These are phyloP conservation scores for Phocoena phocoena DNA, from an alignment of 2,113 vertebrate genomes.

Conservation along the genomic window DNA sequence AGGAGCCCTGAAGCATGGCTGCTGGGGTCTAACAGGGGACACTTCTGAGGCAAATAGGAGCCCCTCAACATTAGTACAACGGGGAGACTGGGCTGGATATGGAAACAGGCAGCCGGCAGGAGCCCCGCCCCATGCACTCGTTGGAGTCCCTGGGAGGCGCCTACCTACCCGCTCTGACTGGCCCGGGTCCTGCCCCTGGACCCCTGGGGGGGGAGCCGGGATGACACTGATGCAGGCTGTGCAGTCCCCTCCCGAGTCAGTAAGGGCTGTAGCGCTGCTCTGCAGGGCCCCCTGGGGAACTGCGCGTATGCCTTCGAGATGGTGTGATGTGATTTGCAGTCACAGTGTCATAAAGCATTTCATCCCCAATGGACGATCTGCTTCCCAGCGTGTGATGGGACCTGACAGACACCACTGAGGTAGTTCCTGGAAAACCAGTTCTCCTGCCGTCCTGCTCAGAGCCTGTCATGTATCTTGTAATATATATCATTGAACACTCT, in stretches of 20 bases:
- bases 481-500: not conserved
- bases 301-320: not conserved
- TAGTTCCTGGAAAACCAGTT: slow-evolving; percentile 3
- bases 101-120: not conserved
- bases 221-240: not conserved
- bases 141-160: not conserved
- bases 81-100: no score
- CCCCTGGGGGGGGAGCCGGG: not conserved
- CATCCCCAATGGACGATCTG: not conserved
- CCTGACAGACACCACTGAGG: not conserved
- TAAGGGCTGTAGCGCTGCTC: not conserved
- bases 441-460: not conserved
- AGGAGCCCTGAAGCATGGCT: not conserved
- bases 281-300: not conserved
- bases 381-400: slow-evolving; percentile 8
- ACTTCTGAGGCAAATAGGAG: not conserved
- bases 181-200: no score
- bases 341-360: not conserved
- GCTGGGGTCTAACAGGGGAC: not conserved
- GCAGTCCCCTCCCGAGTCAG: not conserved
- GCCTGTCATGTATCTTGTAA: not conserved
- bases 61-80: not conserved
- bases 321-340: not conserved
- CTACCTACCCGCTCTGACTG: not conserved
- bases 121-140: fast-evolving